Conservation (phyloP, 2,888 invertebrate genomes). For the Eudemis profundana region DNA sequence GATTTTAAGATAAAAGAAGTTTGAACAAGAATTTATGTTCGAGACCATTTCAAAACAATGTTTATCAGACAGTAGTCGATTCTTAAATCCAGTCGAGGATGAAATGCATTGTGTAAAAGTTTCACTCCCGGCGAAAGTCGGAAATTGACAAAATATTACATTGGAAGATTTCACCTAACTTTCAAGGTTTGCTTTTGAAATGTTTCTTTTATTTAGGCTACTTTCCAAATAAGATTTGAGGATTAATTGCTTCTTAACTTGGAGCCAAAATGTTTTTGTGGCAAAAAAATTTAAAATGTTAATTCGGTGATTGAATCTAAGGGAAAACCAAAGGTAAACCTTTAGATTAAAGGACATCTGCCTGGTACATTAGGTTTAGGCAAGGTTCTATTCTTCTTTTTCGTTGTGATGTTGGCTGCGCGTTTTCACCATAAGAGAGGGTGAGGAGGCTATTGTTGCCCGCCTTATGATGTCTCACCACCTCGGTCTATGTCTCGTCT, state of each 20-base stretch:
- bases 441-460: too few species aligned
- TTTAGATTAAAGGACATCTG: too few species aligned
- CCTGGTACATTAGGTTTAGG: too few species aligned
- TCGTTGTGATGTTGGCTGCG: too few species aligned
- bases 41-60: background rate
- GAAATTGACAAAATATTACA: background rate
- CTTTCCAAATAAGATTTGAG: background rate
- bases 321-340: too few species aligned
- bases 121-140: background rate
- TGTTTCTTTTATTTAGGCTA: background rate
- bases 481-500: too few species aligned
- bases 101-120: conserved; percentile 9
- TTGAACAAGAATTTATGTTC: too few species aligned
- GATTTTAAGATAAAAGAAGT: background rate
- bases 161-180: background rate
- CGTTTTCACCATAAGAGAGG: too few species aligned
- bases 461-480: too few species aligned
- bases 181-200: background rate
- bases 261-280: background rate
- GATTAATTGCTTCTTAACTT: background rate
- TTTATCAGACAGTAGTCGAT: conserved; percentile 3
- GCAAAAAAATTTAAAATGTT: too few species aligned
- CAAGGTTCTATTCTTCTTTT: too few species aligned
- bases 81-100: background rate
- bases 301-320: too few species aligned